Percentiles rank a stretch among this genome's conserved stretches.
Conservation (phyloP, 2,888 invertebrate genomes). For the Protophormia terraenovae region DNA sequence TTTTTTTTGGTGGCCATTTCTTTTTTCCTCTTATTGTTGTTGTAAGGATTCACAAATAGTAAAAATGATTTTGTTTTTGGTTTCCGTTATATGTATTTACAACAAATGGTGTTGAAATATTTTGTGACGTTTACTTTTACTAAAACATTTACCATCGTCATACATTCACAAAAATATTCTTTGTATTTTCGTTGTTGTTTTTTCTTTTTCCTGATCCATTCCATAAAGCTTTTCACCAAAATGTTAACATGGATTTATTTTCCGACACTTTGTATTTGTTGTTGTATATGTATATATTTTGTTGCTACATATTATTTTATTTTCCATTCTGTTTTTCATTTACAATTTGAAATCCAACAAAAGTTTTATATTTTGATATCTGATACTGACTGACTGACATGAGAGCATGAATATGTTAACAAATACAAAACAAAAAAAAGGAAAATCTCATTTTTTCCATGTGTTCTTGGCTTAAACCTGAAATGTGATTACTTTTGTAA, state of each 20-base stretch:
- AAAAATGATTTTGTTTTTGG: conserved; percentile 48
- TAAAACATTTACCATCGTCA: background rate
- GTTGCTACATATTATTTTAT: conserved; percentile 31
- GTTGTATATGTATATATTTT: background rate
- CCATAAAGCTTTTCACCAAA: conserved; percentile 64
- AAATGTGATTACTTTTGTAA: conserved; percentile 73
- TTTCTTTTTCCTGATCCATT: conserved; percentile 1
- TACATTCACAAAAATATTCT: background rate
- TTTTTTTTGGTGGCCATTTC: conserved; percentile 68
- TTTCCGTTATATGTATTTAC: background rate
- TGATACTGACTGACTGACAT: conserved; percentile 70
- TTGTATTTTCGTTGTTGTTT: conserved; percentile 12
- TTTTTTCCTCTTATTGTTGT: conserved; percentile 34
- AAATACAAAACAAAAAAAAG: conserved; percentile 63
- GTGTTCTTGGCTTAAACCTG: conserved; percentile 67
- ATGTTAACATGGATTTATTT: conserved; percentile 68
- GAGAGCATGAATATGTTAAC: conserved; percentile 28
- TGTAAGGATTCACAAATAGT: conserved; percentile 25
- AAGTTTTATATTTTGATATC: conserved; percentile 66
- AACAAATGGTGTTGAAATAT: conserved; percentile 54
- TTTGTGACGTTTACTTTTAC: conserved; percentile 47
- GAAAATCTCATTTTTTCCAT: conserved; percentile 70
- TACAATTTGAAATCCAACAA: conserved; percentile 44
- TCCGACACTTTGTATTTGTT: conserved; percentile 62
- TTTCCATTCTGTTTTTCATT: conserved; percentile 39